Conservation (phyloP, 2,797 vertebrate genomes). For the Oreochromis mossambicus region DNA sequence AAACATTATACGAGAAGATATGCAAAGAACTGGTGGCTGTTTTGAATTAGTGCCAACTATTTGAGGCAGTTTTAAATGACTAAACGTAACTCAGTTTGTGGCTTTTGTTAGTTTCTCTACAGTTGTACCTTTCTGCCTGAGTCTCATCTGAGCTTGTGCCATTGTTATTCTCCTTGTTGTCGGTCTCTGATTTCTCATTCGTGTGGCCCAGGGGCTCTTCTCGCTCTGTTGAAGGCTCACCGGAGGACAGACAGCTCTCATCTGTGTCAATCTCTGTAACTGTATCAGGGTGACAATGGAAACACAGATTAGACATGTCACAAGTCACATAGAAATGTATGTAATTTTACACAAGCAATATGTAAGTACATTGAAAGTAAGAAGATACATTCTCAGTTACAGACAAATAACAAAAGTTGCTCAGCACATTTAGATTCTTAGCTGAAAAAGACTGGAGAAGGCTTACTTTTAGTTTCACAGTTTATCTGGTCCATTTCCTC, state of each 20-base stretch:
- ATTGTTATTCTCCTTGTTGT: constrained; percentile 73
- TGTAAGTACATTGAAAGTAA: neutral
- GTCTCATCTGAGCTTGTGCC: constrained; percentile 58
- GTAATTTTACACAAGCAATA: neutral
- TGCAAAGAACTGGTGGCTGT: neutral
- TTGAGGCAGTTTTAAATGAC: neutral
- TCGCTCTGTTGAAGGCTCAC: constrained; percentile 16
- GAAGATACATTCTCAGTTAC: neutral
- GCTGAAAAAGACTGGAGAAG: neutral
- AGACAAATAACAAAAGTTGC: neutral
- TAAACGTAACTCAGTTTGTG: neutral
- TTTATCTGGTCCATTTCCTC: constrained; percentile 53
- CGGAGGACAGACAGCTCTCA: constrained; percentile 18
- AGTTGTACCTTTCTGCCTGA: constrained; percentile 76
- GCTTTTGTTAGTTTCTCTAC: neutral
- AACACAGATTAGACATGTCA: neutral
- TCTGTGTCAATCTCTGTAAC: constrained; percentile 36
- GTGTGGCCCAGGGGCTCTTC: constrained; percentile 52
- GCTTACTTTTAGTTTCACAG: constrained; percentile 65
- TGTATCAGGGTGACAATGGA: neutral
- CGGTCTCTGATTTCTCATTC: constrained; percentile 69
- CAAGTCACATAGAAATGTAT: neutral
- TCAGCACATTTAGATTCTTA: neutral
- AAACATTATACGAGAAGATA: neutral
- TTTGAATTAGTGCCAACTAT: neutral